These are phyloP conservation scores for Petroica traversi DNA, from an alignment of 2,113 vertebrate genomes.

Conservation along the genomic window DNA sequence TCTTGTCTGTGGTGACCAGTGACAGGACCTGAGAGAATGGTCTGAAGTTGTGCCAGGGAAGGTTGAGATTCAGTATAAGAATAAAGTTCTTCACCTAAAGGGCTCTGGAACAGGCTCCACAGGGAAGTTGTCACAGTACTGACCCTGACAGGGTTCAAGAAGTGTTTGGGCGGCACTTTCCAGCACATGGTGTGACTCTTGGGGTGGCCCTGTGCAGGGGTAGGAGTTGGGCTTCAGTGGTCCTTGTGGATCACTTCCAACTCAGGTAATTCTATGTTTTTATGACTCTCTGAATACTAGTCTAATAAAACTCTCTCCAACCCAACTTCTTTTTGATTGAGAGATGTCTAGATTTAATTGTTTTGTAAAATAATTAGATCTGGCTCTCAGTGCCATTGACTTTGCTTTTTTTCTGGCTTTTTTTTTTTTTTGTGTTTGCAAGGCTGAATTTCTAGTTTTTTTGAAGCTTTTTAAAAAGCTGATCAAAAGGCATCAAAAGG, in stretches of 20 bases:
- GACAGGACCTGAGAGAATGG: background rate
- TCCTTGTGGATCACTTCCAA: background rate
- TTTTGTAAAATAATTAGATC: background rate
- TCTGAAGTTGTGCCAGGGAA: background rate
- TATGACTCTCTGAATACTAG: background rate
- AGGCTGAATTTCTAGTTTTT: background rate
- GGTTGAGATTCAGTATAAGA: background rate
- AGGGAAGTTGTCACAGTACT: background rate
- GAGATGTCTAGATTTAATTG: background rate
- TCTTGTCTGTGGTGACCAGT: background rate
- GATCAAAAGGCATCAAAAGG: background rate
- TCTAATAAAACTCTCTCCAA: background rate
- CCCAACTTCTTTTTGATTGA: background rate
- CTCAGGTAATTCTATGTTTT: background rate
- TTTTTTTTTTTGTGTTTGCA: background rate
- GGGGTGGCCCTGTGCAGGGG: background rate
- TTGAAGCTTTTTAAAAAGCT: background rate
- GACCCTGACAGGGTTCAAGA: background rate
- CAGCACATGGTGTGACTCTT: background rate
- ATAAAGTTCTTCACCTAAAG: background rate
- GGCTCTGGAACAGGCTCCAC: background rate
- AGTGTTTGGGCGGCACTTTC: rapidly evolving
- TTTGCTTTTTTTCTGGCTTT: background rate
- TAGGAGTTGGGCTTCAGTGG: background rate
- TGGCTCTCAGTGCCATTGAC: background rate